Percentiles rank a stretch among this genome's conserved stretches.
phyloP scores from a whole-genome alignment of 2,113 vertebrate genomes.

The Serilophus lunatus region DNA sequence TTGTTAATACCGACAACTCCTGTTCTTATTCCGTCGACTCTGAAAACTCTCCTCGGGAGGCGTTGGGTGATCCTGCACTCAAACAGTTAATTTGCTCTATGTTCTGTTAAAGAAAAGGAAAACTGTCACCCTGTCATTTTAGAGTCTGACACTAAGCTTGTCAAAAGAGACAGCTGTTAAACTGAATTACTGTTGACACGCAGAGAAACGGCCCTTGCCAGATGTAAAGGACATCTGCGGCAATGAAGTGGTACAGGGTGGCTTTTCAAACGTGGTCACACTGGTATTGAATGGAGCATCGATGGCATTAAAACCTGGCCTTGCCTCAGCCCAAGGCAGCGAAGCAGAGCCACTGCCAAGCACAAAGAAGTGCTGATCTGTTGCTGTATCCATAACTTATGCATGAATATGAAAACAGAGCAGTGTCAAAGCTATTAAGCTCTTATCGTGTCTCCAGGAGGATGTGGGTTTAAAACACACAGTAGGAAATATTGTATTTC shows the following conservation, averaged over 20 bases:
- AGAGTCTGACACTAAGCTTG: conserved; percentile 79
- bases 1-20: conserved; percentile 10
- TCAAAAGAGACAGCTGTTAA: conserved; percentile 85
- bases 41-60: neutral
- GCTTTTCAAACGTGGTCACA: conserved; percentile 77
- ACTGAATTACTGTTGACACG: conserved; percentile 82
- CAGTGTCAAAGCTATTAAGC: conserved; percentile 31
- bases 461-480: conserved; percentile 41
- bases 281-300: conserved; percentile 71
- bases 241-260: conserved; percentile 75
- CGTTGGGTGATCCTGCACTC: conserved; percentile 33
- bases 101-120: conserved; percentile 72
- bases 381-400: conserved; percentile 60
- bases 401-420: conserved; percentile 44
- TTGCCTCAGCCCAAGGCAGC: conserved; percentile 67
- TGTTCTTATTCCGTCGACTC: neutral
- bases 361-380: conserved; percentile 68
- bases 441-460: conserved; percentile 47
- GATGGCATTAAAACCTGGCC: conserved; percentile 69
- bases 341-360: conserved; percentile 61
- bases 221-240: conserved; percentile 83
- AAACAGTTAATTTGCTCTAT: conserved; percentile 75
- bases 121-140: conserved; percentile 80
- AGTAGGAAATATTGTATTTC: conserved; percentile 40
- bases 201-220: conserved; percentile 75